Conservation (phyloP, 2,888 invertebrate genomes). For the Epinotia demarniana region DNA sequence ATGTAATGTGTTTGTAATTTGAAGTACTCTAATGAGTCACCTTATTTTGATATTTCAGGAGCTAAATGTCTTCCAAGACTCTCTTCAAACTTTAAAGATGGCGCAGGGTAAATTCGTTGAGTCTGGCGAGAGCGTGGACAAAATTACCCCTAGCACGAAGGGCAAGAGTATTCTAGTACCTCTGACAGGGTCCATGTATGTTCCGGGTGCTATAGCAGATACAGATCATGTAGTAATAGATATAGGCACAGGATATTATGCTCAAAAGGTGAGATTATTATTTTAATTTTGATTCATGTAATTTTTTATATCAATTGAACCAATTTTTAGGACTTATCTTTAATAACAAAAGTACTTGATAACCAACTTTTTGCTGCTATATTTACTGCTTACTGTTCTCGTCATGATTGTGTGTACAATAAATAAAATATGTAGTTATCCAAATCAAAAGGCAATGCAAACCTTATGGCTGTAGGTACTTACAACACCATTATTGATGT, state of each 20-base stretch:
- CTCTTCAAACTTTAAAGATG: conserved; percentile 93
- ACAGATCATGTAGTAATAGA: conserved; percentile 96
- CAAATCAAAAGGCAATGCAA: too few species aligned
- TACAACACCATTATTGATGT: too few species aligned
- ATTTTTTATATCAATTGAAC: not conserved
- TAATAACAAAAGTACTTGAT: not conserved
- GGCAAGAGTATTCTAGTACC: conserved; percentile 96
- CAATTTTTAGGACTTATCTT: not conserved
- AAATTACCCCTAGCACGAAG: conserved; percentile 89
- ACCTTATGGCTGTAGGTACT: too few species aligned
- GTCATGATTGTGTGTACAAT: not conserved
- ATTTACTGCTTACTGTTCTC: not conserved
- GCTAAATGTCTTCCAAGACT: conserved; percentile 94
- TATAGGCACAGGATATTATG: conserved; percentile 98
- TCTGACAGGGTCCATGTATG: conserved; percentile 98
- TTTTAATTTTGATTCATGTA: not conserved
- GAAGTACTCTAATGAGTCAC: not conserved
- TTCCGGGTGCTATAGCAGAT: conserved; percentile 94
- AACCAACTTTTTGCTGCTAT: not conserved
- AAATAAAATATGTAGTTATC: too few species aligned
- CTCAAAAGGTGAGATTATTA: conserved; percentile 89
- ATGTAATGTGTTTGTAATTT: not conserved
- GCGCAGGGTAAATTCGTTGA: conserved; percentile 96
- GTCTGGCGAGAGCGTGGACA: conserved; percentile 93
- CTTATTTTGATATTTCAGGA: conserved; percentile 85